Evolutionary conservation across 2,797 vertebrate genomes (phyloP).

Genomic region (Naso thynnoides): DNA sequence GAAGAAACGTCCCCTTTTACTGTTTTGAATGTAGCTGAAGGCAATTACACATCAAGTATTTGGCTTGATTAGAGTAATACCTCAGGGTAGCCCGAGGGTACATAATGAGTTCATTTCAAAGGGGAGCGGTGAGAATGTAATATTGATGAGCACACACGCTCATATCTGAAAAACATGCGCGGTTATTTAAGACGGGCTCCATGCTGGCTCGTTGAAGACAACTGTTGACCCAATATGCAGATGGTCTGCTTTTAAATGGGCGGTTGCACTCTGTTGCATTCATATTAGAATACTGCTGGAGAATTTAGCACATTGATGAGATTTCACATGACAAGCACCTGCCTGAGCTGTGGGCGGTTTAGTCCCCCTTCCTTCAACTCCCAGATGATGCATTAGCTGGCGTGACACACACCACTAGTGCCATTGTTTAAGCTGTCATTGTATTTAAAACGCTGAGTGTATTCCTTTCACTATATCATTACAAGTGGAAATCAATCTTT

Average conservation of each 20-base stretch:
- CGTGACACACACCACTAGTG: constrained; percentile 32
- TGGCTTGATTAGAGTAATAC: constrained; percentile 73
- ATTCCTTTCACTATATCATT: constrained; percentile 41
- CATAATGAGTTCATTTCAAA: constrained; percentile 66
- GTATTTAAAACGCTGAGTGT: constrained; percentile 28
- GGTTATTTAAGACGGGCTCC: constrained; percentile 34
- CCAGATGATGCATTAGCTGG: constrained; percentile 30
- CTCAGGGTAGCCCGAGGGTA: constrained; percentile 55
- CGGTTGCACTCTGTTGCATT: constrained; percentile 39
- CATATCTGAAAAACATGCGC: background rate
- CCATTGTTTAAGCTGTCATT: constrained; percentile 27
- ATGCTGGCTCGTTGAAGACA: constrained; percentile 18
- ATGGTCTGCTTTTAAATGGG: constrained; percentile 52
- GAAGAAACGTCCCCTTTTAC: constrained; percentile 38
- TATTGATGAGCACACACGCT: constrained; percentile 41
- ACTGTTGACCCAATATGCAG: constrained; percentile 60
- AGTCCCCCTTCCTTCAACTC: constrained; percentile 24
- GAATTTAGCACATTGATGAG: constrained; percentile 53
- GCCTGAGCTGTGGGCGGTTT: constrained; percentile 37
- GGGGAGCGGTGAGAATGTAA: constrained; percentile 35
- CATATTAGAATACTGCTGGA: constrained; percentile 28
- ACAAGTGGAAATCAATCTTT: constrained; percentile 34
- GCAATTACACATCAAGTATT: constrained; percentile 71
- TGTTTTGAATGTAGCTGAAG: constrained; percentile 57
- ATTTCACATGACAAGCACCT: constrained; percentile 53